Evolutionary conservation across 2,797 vertebrate species (phyloP).

Genomic region (Rhynchotus rufescens): DNA sequence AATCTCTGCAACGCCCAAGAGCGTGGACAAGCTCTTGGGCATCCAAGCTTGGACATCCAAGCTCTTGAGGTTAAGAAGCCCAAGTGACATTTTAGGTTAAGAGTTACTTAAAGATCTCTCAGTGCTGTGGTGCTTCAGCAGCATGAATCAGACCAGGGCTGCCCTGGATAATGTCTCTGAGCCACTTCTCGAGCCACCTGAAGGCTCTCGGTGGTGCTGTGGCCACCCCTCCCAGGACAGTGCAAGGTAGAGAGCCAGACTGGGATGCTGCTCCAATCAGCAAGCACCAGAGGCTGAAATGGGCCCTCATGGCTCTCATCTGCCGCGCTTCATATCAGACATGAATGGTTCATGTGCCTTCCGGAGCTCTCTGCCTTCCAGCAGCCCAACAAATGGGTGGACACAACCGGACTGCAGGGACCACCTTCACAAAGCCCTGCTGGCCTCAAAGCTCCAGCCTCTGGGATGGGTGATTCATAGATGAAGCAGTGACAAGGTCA

Average conservation of each 20-base stretch:
- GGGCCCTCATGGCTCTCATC: background rate
- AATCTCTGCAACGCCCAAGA: fast-evolving
- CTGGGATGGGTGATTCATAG: fast-evolving
- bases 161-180: background rate
- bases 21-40: fast-evolving
- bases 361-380: background rate
- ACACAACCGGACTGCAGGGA: background rate
- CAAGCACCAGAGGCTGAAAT: background rate
- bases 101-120: fast-evolving
- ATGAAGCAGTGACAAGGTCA: background rate
- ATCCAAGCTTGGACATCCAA: background rate
- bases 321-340: fast-evolving
- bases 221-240: background rate
- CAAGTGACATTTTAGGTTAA: background rate
- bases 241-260: too few relatives aligned
- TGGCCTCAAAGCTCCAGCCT: background rate
- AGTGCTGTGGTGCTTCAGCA: fast-evolving
- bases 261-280: background rate
- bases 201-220: fast-evolving
- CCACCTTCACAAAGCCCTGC: background rate
- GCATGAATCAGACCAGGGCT: background rate
- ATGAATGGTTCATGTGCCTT: fast-evolving
- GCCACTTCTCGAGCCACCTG: fast-evolving
- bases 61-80: background rate
- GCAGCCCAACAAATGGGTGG: background rate